Evolutionary conservation across 92 coral and sea anemone genomes (phyloP), one percentile per base, ranked within the genome.

Genomic region (Porites lobata): DNA sequence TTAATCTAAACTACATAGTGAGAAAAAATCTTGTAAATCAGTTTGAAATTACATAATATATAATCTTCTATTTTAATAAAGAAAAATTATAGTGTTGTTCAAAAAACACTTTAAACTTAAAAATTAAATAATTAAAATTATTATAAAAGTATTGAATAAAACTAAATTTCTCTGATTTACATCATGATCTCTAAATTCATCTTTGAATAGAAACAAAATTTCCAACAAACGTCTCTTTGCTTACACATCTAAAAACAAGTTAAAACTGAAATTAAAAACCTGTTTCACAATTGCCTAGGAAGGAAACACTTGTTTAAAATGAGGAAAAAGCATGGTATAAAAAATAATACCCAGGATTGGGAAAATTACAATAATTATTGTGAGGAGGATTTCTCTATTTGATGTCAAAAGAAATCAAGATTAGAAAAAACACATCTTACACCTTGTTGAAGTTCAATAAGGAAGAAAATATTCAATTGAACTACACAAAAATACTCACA

Each of bases 401-500:
- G 11, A 56, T 56, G 61, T 10, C 61, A 56, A 8, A 56, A 56
- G 15, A 56, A 56, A 10, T 54, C 11, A 56, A 56, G 54, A 52
- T 72, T 9, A 75, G 21, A 10, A 12, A 47, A 18, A 50, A 15
- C 12, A 11, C n/a, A 29, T 73, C 56, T 22, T 67, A 13, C 18
- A 75, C 79, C 38, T 75, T 1, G 5, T 38, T 38, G n/a, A 11
- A 71, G 8, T 67, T 52, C 85, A 3, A 7, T 13, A 69, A 32
- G 9, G 61, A 24, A 22, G 54, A 6, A 20, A 52, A 69, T 69
- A 69, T 69, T 29, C 59, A 51, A 54, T 8, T 38, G 32, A 29
- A 72, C 10, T 29, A 32, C 1, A 38, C n/a, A 32, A 18, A 50
- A 69, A 17, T 69, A 82, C 69, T 82, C 77, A 82, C 78, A 57